phyloP scores from a whole-genome alignment of 2,797 vertebrate genomes.

The Phoeniculus purpureus region DNA sequence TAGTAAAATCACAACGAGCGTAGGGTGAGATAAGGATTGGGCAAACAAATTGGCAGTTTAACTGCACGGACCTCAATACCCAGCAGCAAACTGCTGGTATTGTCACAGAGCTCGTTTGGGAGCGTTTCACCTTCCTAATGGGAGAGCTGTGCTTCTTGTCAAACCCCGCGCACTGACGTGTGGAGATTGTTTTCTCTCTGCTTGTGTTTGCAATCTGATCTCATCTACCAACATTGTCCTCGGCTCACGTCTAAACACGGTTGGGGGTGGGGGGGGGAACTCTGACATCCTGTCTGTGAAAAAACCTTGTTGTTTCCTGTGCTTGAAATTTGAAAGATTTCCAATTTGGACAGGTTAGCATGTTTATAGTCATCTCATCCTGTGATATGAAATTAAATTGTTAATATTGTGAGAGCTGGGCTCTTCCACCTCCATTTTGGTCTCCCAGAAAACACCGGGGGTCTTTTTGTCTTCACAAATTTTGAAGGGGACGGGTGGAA shows the following conservation, averaged over 20 bases:
- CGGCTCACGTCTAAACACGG: slow-evolving; percentile 35
- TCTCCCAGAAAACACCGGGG: background rate
- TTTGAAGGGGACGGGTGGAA: background rate
- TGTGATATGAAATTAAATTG: slow-evolving; percentile 39
- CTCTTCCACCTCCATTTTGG: background rate
- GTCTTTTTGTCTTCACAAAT: background rate
- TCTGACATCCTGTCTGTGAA: slow-evolving; percentile 63
- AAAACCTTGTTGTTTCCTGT: slow-evolving; percentile 68
- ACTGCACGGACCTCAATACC: background rate
- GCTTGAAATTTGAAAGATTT: slow-evolving; percentile 59
- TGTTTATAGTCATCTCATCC: slow-evolving; percentile 67
- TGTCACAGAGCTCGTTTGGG: background rate
- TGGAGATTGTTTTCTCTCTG: slow-evolving; percentile 60
- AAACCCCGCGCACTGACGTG: background rate
- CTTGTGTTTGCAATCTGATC: slow-evolving; percentile 61
- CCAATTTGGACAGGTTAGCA: slow-evolving; percentile 59
- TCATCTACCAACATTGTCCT: slow-evolving; percentile 62
- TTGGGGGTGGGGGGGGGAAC: background rate
- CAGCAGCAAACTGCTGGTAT: background rate
- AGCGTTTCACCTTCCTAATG: background rate
- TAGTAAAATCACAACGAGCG: background rate
- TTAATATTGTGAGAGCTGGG: background rate
- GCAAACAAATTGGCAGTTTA: slow-evolving; percentile 43
- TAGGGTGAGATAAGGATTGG: slow-evolving; percentile 22
- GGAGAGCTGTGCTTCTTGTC: slow-evolving; percentile 58